Evolutionary conservation across 2,113 vertebrate genomes (phyloP), one percentile per base, ranked within the genome.

Genomic region (Hippolais icterina): DNA sequence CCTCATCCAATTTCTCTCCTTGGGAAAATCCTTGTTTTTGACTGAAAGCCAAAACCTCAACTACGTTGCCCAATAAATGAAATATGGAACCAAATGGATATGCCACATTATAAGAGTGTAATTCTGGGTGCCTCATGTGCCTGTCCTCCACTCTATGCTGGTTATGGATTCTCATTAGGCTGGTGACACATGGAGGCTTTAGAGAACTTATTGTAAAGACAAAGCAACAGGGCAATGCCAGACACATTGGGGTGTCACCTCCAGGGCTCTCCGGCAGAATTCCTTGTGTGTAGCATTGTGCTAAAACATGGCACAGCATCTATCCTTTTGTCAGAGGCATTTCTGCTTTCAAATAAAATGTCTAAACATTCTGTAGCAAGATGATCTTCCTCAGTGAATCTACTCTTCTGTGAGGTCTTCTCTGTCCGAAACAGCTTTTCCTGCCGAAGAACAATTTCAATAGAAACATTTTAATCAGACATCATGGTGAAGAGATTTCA

Each of bases 11-110:
- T 76, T 89, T 91, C 33, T 86, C 17, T 60, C 78, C 63, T 87
- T 93, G 81, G 44, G 87, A 95, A 93, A 96, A 93, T 82, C 52
- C 44, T 54, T 49, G 6, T 1, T 90, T 85, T 88, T 93, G 70
- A 80, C 75, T 33, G 59, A 83, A 94, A 88, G 71, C 83, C 71
- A 80, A 90, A 93, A 68, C 42, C 63, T 94, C 63, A 76, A 13
- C 37, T 70, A 39, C 41, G 42, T 54, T 71, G 39, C 72, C 60
- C 56, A 87, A 12, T 49, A 87, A 94, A 95, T 61, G 37, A 77
- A 85, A 42, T 65, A 60, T 5, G 37, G 35, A 87, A 80, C 16
- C 9, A 80, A 53, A 63, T n/a, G 53, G 65, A 31, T 44, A 47
- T 22, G 27, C 33, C 35, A 37, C 15, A 5, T 53, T 49, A 41